Base-by-base conservation (phyloP, 2,888 invertebrate species). In the Criorhina ranunculi region DNA sequence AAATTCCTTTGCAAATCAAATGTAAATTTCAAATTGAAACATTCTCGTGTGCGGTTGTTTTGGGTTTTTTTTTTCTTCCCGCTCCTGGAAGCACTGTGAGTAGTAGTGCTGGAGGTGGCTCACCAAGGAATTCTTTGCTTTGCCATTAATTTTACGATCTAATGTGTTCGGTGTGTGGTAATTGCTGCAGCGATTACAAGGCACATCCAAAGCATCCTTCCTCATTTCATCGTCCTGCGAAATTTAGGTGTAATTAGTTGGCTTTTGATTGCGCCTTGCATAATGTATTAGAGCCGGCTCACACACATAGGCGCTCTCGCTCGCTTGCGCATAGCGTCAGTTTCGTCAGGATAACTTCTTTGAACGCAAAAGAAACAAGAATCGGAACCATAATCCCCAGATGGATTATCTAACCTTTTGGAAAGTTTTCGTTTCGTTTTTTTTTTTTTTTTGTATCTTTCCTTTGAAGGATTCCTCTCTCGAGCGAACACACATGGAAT, bases 11-110 rank as follows among this genome's bases (percentile, higher is more conserved):
- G 59, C 77, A 35, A 70, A 81, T 81, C 51, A 64, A 77, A 69
- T 70, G 69, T 57, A 51, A 76, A 77, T 81, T 70, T 57, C 51
- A 81, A 81, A 77, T 82, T 82, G 81, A 82, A 77, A 77, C 81
- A 81, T 81, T 81, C 70, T 57, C 70, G 17, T 57, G 77, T 66
- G 70, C 37, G 77, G 81, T 70, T 64, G 31, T 64, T 35, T 19
- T 46, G 19, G 0, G 33, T 44, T 33, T 44, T 55, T 9, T 37
- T 49, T 51, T 31, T 42, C 29, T 6, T 12, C 19, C 19, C 29
- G 33, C 57, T 64, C 40, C 51, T 19, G 11, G 24, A 57, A 72
- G 2, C 24, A 4, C 12, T 42, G 55, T 51, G 29, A 44, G 12
- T 51, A 44, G 12, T 51, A n/a, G n/a, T 12, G 11, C 29, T 17